These are phyloP conservation scores for Machimus rusticus DNA, from an alignment of 2,888 invertebrate genomes.

Conservation along the genomic window DNA sequence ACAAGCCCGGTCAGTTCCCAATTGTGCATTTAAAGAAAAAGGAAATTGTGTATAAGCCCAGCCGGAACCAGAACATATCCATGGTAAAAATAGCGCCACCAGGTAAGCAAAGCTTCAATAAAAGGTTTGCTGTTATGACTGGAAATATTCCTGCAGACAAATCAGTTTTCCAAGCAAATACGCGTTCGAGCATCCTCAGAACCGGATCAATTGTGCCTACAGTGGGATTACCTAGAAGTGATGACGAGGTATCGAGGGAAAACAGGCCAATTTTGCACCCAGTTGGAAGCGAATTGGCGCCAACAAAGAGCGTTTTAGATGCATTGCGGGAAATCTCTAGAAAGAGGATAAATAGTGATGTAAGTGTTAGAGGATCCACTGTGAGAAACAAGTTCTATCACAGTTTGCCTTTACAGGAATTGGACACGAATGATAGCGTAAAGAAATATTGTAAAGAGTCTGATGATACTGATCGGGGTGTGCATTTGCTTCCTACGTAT, in stretches of 20 bases:
- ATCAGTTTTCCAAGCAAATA: conserved; percentile 57
- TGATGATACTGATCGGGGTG: conserved; percentile 36
- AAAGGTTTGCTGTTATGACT: background rate
- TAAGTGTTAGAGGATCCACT: conserved; percentile 50
- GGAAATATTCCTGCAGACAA: conserved; percentile 49
- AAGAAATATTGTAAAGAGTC: conserved; percentile 59
- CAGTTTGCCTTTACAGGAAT: conserved; percentile 53
- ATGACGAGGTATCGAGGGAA: conserved; percentile 57
- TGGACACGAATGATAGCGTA: conserved; percentile 50
- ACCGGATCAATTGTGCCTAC: conserved; percentile 52
- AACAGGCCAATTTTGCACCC: conserved; percentile 60
- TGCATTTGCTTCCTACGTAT: background rate
- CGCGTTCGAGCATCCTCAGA: conserved; percentile 57
- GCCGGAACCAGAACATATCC: conserved; percentile 51
- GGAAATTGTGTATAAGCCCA: conserved; percentile 58
- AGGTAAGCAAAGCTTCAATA: conserved; percentile 50
- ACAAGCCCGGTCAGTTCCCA: conserved; percentile 64
- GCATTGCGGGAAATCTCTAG: conserved; percentile 68
- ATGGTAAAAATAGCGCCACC: conserved; percentile 60
- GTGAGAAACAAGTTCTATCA: background rate
- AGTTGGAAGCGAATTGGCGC: conserved; percentile 59
- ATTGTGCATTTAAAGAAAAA: conserved; percentile 64
- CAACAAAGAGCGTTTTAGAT: conserved; percentile 66
- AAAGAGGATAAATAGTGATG: conserved; percentile 66
- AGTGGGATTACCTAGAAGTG: conserved; percentile 55